A percentile compares a stretch with the other conserved stretches of the same genome.
phyloP scores from a whole-genome alignment of 2,888 invertebrate genomes.

The Limnephilus marmoratus region DNA sequence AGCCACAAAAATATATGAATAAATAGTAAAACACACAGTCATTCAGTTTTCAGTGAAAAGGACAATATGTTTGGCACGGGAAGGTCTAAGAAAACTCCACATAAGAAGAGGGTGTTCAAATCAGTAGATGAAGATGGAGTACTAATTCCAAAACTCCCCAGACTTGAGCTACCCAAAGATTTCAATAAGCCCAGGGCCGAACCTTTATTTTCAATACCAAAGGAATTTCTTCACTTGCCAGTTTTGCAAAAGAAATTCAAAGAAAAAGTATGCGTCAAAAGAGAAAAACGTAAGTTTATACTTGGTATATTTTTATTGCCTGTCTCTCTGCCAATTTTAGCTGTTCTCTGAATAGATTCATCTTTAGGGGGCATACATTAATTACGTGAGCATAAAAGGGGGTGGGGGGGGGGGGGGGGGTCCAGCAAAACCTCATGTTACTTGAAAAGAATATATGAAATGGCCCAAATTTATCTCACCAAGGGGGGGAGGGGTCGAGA shows the following conservation, averaged over 20 bases:
- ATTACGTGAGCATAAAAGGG: too few species aligned
- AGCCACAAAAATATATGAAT: too few species aligned
- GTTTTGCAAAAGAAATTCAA: constrained; percentile 65
- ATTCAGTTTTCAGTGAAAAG: background rate
- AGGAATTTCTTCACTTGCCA: constrained; percentile 75
- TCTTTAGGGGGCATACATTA: too few species aligned
- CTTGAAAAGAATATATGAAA: too few species aligned
- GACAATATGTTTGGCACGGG: constrained; percentile 64
- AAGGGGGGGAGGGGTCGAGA: too few species aligned
- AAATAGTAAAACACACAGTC: background rate
- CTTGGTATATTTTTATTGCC: background rate
- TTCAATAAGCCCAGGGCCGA: constrained; percentile 76
- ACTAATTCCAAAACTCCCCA: constrained; percentile 77
- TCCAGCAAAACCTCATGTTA: too few species aligned
- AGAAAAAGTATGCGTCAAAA: constrained; percentile 68
- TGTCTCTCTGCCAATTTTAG: too few species aligned
- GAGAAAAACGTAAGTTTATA: constrained; percentile 15
- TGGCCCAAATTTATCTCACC: too few species aligned
- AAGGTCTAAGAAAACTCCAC: constrained; percentile 66
- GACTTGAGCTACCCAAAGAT: constrained; percentile 77
- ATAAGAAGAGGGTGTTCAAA: constrained; percentile 67
- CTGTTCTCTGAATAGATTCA: too few species aligned
- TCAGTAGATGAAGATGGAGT: constrained; percentile 75
- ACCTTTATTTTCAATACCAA: constrained; percentile 81
- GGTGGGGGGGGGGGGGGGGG: too few species aligned